Percentiles rank a stretch among this genome's conserved stretches.
These are phyloP conservation scores for Cynodonichthys magdalenae DNA, from an alignment of 2,797 vertebrate species.

Conservation along the genomic window DNA sequence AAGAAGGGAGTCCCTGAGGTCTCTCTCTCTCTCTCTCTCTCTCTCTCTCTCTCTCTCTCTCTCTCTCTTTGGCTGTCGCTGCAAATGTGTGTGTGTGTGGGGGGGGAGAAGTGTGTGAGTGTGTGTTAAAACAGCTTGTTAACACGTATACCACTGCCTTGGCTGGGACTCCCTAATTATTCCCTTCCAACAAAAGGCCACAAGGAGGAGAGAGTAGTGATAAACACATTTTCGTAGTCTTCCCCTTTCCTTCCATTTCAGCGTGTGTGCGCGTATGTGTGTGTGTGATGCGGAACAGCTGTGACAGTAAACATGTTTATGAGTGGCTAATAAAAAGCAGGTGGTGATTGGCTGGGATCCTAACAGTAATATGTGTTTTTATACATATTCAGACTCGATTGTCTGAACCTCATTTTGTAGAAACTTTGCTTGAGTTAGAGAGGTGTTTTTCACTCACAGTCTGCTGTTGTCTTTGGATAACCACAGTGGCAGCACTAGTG, in stretches of 20 bases:
- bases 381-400: conserved; percentile 39
- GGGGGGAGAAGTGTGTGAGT: conserved; percentile 42
- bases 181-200: conserved; percentile 55
- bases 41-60: not conserved
- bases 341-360: conserved; percentile 83
- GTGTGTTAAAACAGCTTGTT: conserved; percentile 74
- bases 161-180: conserved; percentile 61
- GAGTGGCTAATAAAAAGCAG: conserved; percentile 92
- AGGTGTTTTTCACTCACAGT: conserved; percentile 26
- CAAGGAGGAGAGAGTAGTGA: conserved; percentile 43
- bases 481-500: conserved; percentile 35
- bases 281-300: conserved; percentile 87
- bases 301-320: conserved; percentile 94
- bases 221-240: conserved; percentile 58
- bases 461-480: conserved; percentile 55
- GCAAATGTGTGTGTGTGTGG: too few relatives aligned
- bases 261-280: conserved; percentile 46
- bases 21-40: not conserved
- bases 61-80: conserved; percentile 16
- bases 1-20: conserved; percentile 42
- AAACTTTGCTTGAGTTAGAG: too few relatives aligned
- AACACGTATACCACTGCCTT: conserved; percentile 61
- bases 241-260: conserved; percentile 11
- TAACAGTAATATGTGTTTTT: conserved; percentile 32
- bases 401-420: conserved; percentile 28